Evolutionary conservation across 1,140 invertebrate species (phyloP), one percentile per base, ranked within the genome.

Genomic region (Rhizoglyphus robini): DNA sequence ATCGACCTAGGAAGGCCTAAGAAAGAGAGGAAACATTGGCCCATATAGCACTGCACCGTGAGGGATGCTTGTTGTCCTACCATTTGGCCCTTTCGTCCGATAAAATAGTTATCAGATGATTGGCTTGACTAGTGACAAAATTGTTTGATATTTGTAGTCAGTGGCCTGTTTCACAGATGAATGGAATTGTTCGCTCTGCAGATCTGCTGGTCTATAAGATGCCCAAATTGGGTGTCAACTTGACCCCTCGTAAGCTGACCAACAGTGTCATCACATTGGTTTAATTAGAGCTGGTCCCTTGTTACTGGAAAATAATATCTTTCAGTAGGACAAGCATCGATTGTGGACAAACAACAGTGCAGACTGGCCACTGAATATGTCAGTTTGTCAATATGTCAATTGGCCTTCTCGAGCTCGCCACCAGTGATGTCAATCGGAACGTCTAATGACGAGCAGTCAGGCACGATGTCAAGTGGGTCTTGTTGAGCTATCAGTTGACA

Each of bases 241-340:
- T n/a, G n/a, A n/a, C n/a, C n/a, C n/a, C n/a, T n/a, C n/a, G n/a
- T n/a, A n/a, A n/a, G n/a, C n/a, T n/a, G n/a, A n/a, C n/a, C n/a
- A n/a, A n/a, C n/a, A n/a, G n/a, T n/a, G n/a, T n/a, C n/a, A n/a
- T n/a, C n/a, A n/a, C n/a, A n/a, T n/a, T n/a, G n/a, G n/a, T n/a
- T 23, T 54, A 54, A 54, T 54, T 54, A 23, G 31, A 11, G 51
- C 51, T 54, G 8, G 51, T 54, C 20, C 20, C 31, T 5, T 23
- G 8, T 54, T 54, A 54, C 23, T 54, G 51, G 51, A 54, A 54
- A 54, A 54, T 54, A 54, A 54, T 54, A 54, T 8, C 51, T 54
- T 20, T 27, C 51, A 8, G 20, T 11, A 8, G 51, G 23, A 41
- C 36, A 41, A 54, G 20, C 8, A 54, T 54, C 51, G 23, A 54